A percentile compares a stretch with the other conserved stretches of the same genome.
Conservation (phyloP, 2,888 invertebrate genomes). For the Corbicula japonica region DNA sequence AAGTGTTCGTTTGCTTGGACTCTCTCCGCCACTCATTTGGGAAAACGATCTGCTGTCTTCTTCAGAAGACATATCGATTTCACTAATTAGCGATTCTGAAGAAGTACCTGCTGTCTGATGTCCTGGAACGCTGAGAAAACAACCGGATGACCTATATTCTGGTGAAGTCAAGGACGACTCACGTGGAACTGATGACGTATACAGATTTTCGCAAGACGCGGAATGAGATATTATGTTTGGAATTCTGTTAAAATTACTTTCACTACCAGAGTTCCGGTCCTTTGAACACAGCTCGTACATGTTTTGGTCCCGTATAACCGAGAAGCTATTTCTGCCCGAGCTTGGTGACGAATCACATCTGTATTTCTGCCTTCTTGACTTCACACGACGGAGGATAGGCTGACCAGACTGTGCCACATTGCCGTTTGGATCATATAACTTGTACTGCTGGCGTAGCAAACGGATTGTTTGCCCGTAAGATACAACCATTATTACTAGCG, state of each 20-base stretch:
- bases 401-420: slow-evolving; percentile 61
- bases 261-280: slow-evolving; percentile 19
- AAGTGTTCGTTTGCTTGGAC: slow-evolving; percentile 34
- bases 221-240: slow-evolving; percentile 51
- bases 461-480: slow-evolving; percentile 98
- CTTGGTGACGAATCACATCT: neutral
- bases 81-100: slow-evolving; percentile 56
- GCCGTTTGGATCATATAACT: slow-evolving; percentile 73
- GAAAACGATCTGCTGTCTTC: slow-evolving; percentile 48
- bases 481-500: slow-evolving; percentile 96
- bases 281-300: slow-evolving; percentile 31
- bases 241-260: slow-evolving; percentile 34
- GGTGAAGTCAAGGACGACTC: neutral
- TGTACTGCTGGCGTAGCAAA: slow-evolving; percentile 92
- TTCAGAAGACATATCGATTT: slow-evolving; percentile 53
- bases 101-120: slow-evolving; percentile 37
- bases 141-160: slow-evolving; percentile 16
- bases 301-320: slow-evolving; percentile 7
- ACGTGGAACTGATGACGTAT: slow-evolving; percentile 5
- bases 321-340: slow-evolving; percentile 1
- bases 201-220: slow-evolving; percentile 55
- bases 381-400: slow-evolving; percentile 79
- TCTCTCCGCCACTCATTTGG: slow-evolving; percentile 15
- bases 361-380: slow-evolving; percentile 56
- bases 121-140: slow-evolving; percentile 53